phyloP scores from a whole-genome alignment of 2,797 vertebrate species.

The Urophycis tenuis region DNA sequence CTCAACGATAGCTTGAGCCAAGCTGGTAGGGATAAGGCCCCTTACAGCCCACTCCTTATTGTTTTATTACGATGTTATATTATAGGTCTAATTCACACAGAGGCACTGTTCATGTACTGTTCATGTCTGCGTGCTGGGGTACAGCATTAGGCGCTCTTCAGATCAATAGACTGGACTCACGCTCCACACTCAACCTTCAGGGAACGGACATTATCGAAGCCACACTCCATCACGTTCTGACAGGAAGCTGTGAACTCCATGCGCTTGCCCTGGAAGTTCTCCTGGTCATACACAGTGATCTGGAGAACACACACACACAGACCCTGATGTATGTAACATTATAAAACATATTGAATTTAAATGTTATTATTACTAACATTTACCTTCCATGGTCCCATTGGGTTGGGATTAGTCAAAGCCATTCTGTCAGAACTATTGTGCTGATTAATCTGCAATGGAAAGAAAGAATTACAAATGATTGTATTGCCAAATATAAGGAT shows the following conservation, averaged over 20 bases:
- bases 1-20: neutral
- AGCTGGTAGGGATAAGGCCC: neutral
- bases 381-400: constrained; percentile 90
- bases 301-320: constrained; percentile 56
- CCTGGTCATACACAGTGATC: constrained; percentile 94
- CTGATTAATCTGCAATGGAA: constrained; percentile 51
- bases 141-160: neutral
- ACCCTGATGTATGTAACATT: neutral
- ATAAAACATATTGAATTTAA: neutral
- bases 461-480: constrained; percentile 17
- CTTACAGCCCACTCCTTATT: too few species aligned
- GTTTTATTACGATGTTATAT: too few species aligned
- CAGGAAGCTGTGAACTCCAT: constrained; percentile 88
- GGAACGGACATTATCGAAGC: constrained; percentile 86
- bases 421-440: constrained; percentile 71
- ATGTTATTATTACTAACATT: neutral
- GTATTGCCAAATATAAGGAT: neutral
- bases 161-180: constrained; percentile 71
- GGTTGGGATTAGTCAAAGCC: constrained; percentile 88
- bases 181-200: constrained; percentile 91
- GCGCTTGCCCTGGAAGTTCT: constrained; percentile 93
- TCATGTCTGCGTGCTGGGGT: neutral
- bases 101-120: too few species aligned
- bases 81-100: neutral
- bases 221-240: constrained; percentile 86